These are phyloP conservation scores for Geodia barretti DNA, from an alignment of 37 sponge, comb jelly and placozoan species.

Conservation along the genomic window DNA sequence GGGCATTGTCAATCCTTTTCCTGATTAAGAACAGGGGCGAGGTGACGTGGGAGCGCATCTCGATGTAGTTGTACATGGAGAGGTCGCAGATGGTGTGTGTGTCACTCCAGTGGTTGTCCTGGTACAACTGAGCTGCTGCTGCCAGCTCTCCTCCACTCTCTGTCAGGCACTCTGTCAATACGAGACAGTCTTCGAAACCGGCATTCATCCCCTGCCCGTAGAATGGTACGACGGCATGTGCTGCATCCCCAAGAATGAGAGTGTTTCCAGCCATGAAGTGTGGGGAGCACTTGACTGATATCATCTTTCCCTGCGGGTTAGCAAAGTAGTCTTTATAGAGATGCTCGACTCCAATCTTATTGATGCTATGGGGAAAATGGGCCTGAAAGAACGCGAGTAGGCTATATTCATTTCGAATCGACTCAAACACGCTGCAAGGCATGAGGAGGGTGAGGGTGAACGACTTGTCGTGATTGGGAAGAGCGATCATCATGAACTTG, in stretches of 20 bases:
- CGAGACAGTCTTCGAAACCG: constrained; percentile 90
- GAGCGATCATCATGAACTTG: constrained; percentile 90
- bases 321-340: constrained; percentile 66
- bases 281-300: constrained; percentile 86
- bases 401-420: constrained; percentile 63
- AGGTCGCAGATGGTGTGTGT: constrained; percentile 84
- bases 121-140: constrained; percentile 59
- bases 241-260: constrained; percentile 91
- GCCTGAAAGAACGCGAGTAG: constrained; percentile 67
- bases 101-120: constrained; percentile 51
- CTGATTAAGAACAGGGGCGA: constrained; percentile 47
- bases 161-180: constrained; percentile 52
- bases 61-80: constrained; percentile 87
- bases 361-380: constrained; percentile 74
- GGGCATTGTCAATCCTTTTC: constrained; percentile 51
- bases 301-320: constrained; percentile 58
- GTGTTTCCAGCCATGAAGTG: constrained; percentile 56
- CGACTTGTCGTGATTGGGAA: constrained; percentile 71
- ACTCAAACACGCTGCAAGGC: constrained; percentile 66
- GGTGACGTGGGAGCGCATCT: constrained; percentile 85
- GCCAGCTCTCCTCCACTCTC: constrained; percentile 14
- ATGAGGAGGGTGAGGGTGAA: constrained; percentile 89
- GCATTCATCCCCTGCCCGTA: constrained; percentile 94
- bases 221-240: constrained; percentile 94
- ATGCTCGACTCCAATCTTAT: constrained; percentile 61